Percentiles rank a stretch among this genome's conserved stretches.
These are phyloP conservation scores for Myotis davidii DNA, from an alignment of 2,113 vertebrate genomes.

Conservation along the genomic window DNA sequence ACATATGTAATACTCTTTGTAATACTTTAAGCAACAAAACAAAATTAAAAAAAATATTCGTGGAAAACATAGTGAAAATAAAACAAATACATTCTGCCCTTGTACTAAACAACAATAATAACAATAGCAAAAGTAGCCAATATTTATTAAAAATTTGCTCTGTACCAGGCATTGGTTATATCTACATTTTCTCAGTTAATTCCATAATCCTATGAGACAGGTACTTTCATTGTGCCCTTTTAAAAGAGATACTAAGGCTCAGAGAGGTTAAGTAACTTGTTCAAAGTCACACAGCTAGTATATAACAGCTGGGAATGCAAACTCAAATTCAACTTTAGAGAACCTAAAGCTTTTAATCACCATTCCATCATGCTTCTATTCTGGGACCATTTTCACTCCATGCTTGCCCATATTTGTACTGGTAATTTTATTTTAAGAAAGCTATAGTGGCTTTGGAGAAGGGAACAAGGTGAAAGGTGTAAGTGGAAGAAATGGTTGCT, in stretches of 20 bases:
- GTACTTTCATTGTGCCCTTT: background rate
- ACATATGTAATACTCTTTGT: no score
- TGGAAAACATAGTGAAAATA: slow-evolving; percentile 12
- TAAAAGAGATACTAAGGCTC: slow-evolving; percentile 17
- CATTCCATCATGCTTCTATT: background rate
- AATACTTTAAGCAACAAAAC: no score
- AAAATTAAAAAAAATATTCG: background rate
- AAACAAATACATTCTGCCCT: slow-evolving; percentile 39
- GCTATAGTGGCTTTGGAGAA: slow-evolving; percentile 26
- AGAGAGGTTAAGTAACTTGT: slow-evolving; percentile 33
- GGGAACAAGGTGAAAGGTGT: slow-evolving; percentile 14
- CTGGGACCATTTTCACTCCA: background rate
- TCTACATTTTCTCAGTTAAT: slow-evolving; percentile 27
- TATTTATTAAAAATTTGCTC: slow-evolving; percentile 1
- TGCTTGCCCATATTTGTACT: background rate
- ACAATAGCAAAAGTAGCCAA: background rate
- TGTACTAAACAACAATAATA: background rate
- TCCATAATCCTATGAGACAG: background rate
- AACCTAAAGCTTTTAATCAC: slow-evolving; percentile 25
- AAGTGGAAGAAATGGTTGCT: slow-evolving; percentile 41
- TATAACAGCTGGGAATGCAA: slow-evolving; percentile 36
- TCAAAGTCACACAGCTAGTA: slow-evolving; percentile 8
- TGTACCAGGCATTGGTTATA: background rate
- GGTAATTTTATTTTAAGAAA: slow-evolving; percentile 61
- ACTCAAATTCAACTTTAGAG: slow-evolving; percentile 1